Evolutionary conservation across 1,140 invertebrate species (phyloP).

Genomic region (Mamestra configurata): DNA sequence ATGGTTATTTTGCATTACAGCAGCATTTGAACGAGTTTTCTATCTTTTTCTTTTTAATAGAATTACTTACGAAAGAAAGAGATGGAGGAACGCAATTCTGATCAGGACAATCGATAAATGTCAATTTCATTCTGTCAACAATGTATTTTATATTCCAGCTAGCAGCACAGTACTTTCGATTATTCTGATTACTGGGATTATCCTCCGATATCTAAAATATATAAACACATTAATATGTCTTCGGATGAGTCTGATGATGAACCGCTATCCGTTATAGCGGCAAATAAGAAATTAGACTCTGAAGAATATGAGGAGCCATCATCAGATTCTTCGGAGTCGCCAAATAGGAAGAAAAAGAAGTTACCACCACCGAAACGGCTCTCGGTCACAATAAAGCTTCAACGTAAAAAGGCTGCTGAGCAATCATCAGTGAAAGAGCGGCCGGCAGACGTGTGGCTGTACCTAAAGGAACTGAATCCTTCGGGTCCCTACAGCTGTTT

Average conservation of each 20-base stretch:
- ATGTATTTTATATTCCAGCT: too few species aligned
- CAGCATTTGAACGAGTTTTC: too few species aligned
- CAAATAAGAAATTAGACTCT: conserved; percentile 72
- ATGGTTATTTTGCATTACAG: too few species aligned
- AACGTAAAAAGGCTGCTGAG: conserved; percentile 54
- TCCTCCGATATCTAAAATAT: background rate
- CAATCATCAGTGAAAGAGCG: conserved; percentile 71
- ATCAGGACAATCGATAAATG: too few species aligned
- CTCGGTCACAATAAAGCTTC: conserved; percentile 70
- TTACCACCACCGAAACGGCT: conserved; percentile 60
- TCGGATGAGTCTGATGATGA: conserved; percentile 86
- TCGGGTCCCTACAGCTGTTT: conserved; percentile 84
- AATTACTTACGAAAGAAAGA: too few species aligned
- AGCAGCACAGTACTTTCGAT: background rate
- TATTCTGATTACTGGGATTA: background rate
- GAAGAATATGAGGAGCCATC: conserved; percentile 55
- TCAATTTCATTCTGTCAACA: too few species aligned
- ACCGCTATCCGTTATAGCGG: conserved; percentile 80
- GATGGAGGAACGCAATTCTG: too few species aligned
- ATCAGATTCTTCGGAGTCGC: conserved; percentile 1
- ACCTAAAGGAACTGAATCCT: conserved; percentile 82
- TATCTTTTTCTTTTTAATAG: too few species aligned
- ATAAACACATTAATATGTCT: conserved; percentile 58
- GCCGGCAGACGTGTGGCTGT: conserved; percentile 84
- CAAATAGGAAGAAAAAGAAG: conserved; percentile 69